Base-by-base conservation (phyloP, 2,888 invertebrate genomes). In the Macrophya annulata region DNA sequence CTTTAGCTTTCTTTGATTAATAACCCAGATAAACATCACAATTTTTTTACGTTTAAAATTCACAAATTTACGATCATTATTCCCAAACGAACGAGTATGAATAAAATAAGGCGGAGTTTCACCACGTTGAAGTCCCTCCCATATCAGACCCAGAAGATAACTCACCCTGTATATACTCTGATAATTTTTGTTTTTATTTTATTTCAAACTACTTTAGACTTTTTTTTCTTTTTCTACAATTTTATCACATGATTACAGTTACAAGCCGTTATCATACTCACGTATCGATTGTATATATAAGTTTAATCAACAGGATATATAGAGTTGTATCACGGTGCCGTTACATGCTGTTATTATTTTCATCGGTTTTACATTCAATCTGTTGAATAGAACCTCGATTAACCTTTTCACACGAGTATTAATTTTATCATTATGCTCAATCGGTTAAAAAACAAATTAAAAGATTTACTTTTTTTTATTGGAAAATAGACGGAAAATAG, bases 291-390 rank as follows among this genome's bases (percentile, higher is more conserved):
- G 71, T 9, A 31, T 40, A 31, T 40, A 2, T 71, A 17, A 17
- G 12, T 31, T 65, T 2, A 4, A 40, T 37, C 37, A 71, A 71
- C 71, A 8, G 71, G 71, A 71, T 31, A n/a, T n/a, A n/a, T n/a
- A 71, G 21, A 40, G 1, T 37, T 17, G 21, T 8, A 62, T 17
- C 25, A 2, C 1, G 40, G 37, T 8, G 37, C 12, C 17, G 37
- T 25, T 31, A 37, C n/a, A 74, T 21, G 21, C 21, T 17, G 72
- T 74, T 45, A 74, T 74, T 74, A 74, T 45, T 74, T 74, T 45
- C 72, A 43, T 74, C 72, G 45, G 12, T 45, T 45, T 31, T 8
- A 45, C 31, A 62, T 25, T 62, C 12, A 62, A 62, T 8, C 45
- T 21, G 40, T 72, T 72, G 72, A 72, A 72, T 72, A 21, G 43